Base-by-base conservation (phyloP, 1,140 invertebrate species). In the Drosophila subpulchrella region DNA sequence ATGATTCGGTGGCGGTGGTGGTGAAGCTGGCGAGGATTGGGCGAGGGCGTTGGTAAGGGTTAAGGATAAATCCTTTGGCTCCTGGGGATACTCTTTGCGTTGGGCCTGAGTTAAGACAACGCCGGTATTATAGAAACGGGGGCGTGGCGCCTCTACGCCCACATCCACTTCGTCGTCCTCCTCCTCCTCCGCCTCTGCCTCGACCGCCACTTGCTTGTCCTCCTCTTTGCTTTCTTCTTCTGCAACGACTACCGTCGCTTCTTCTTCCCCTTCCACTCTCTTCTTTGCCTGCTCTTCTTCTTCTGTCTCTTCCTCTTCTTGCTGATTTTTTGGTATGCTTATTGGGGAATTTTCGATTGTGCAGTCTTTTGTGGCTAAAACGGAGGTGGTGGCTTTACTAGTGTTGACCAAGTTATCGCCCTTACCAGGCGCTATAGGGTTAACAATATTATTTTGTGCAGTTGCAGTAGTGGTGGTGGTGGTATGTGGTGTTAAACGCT, bases 101-200 rank as follows among this genome's bases (percentile, higher is more conserved):
- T 97, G 96, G 4, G 96, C 96, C 78, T 95, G 94, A 20, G 96
- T 97, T 27, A 96, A 92, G 2, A 97, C 95, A 46, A 95, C 93
- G 73, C 90, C 81, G 17, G 74, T 84, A 41, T 95, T 95, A 10
- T 96, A 96, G 83, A 96, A 97, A 71, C 96, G 94, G 48, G 95
- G 93, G 1, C 95, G 84, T 2, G 76, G 78, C 27, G 72, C 61
- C 51, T 88, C 84, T 20, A 81, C 75, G 34, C 74, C 79, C 27
- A 86, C 75, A 67, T 79, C 77, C 11, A 81, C 70, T 46, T 75
- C 83, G 34, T 63, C 74, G 44, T 88, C 84, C 10, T 38, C 70
- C 20, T 77, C 70, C 6, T 47, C 58, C n/a, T 81, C 78, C 4
- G 17, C 57, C n/a, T 51, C 51, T 12, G 58, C 8, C 32, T 44